Percentiles rank a stretch among this genome's conserved stretches.
phyloP scores from a whole-genome alignment of 2,888 invertebrate species.

The Cataglyphis albicans region DNA sequence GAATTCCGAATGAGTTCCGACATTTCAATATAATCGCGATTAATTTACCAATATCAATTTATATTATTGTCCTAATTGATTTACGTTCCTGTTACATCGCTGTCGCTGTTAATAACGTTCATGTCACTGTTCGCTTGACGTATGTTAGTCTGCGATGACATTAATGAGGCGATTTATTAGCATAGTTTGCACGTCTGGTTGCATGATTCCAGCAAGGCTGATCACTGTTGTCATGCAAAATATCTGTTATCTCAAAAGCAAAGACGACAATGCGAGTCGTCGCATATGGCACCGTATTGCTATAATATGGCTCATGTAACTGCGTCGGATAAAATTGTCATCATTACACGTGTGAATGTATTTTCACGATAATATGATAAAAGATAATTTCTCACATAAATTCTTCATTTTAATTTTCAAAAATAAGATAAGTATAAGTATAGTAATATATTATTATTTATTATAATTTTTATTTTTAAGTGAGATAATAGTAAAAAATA shows the following conservation, averaged over 20 bases:
- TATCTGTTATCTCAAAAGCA: slow-evolving; percentile 36
- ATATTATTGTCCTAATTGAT: slow-evolving; percentile 56
- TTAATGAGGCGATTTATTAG: slow-evolving; percentile 72
- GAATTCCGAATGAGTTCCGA: not conserved
- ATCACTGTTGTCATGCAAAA: slow-evolving; percentile 65
- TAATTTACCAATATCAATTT: slow-evolving; percentile 44
- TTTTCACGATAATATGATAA: not conserved
- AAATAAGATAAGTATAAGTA: not conserved
- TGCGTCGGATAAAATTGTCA: not conserved
- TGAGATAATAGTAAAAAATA: not conserved
- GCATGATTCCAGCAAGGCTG: slow-evolving; percentile 41
- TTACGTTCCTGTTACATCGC: slow-evolving; percentile 46
- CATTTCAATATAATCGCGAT: slow-evolving; percentile 53
- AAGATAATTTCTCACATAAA: not conserved
- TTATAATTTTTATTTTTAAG: not conserved
- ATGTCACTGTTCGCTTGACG: slow-evolving; percentile 60
- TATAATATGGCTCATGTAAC: not conserved
- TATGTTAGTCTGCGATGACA: slow-evolving; percentile 58
- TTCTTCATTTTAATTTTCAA: not conserved
- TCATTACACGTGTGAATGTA: not conserved
- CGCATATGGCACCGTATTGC: slow-evolving; percentile 2
- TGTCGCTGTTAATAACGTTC: slow-evolving; percentile 62
- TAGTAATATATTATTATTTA: not conserved
- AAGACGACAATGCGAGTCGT: slow-evolving; percentile 6
- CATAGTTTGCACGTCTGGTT: slow-evolving; percentile 56